A percentile compares a stretch with the other conserved stretches of the same genome.
Conservation (phyloP, 2,797 vertebrate genomes). For the Acanthurus lineatus region DNA sequence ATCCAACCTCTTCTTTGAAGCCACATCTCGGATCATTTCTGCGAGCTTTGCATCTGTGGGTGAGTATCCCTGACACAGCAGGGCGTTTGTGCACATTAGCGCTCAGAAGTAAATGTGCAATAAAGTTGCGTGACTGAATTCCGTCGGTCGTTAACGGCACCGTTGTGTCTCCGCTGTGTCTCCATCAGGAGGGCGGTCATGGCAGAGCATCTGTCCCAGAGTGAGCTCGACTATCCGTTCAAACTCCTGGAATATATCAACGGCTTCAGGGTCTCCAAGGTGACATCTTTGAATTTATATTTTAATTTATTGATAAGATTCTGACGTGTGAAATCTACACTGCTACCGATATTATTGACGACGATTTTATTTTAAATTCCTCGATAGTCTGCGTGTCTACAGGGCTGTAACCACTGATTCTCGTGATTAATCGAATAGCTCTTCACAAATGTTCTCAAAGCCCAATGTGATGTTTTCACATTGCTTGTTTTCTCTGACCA, state of each 20-base stretch:
- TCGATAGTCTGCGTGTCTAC: too few species aligned
- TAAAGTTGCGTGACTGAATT: neutral
- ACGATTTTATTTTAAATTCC: too few species aligned
- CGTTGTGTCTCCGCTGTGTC: neutral
- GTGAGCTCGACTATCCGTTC: slow-evolving; percentile 86
- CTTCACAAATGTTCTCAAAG: too few species aligned
- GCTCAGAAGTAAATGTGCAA: too few species aligned
- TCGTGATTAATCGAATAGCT: too few species aligned
- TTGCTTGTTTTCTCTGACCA: neutral
- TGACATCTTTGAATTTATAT: slow-evolving; percentile 13
- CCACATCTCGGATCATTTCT: neutral
- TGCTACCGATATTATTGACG: too few species aligned
- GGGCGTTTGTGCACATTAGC: neutral
- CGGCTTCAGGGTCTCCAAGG: slow-evolving; percentile 86
- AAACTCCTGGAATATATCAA: slow-evolving; percentile 86
- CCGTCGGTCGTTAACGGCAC: neutral
- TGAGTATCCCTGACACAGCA: neutral
- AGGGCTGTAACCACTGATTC: neutral
- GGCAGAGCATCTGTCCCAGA: slow-evolving; percentile 85
- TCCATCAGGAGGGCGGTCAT: slow-evolving; percentile 51
- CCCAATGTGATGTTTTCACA: neutral
- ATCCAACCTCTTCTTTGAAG: fast-evolving
- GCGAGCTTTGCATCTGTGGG: slow-evolving; percentile 4
- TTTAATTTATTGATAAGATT: too few species aligned
- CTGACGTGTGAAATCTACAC: neutral